Evolutionary conservation across 1,140 invertebrate species (phyloP).

Genomic region (Sycophila sp.): DNA sequence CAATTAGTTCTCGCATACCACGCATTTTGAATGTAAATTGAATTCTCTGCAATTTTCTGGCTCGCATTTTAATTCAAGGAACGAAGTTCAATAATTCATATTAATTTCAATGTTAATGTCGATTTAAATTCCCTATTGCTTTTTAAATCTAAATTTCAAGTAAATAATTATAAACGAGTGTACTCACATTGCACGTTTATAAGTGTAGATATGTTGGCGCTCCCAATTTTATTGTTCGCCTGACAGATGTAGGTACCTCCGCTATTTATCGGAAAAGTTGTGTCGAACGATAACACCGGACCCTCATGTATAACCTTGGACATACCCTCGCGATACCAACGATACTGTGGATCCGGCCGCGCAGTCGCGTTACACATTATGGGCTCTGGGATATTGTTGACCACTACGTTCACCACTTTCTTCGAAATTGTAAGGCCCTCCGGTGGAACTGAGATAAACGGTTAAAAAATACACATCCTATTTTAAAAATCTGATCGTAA

Average conservation of each 20-base stretch:
- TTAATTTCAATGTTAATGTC: too few relatives aligned
- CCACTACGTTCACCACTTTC: conserved; percentile 77
- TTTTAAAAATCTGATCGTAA: background rate
- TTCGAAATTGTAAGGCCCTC: conserved; percentile 83
- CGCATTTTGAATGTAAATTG: too few relatives aligned
- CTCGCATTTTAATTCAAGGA: too few relatives aligned
- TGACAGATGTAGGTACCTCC: conserved; percentile 80
- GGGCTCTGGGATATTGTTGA: conserved; percentile 78
- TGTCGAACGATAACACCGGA: conserved; percentile 69
- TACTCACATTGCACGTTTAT: conserved; percentile 86
- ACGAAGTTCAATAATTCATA: too few relatives aligned
- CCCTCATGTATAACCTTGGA: conserved; percentile 66
- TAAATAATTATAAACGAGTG: too few relatives aligned
- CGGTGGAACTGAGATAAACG: conserved; percentile 78
- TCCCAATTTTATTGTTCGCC: conserved; percentile 81
- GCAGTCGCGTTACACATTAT: conserved; percentile 81
- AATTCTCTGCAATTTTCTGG: too few relatives aligned
- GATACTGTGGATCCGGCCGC: conserved; percentile 75
- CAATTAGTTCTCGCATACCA: too few relatives aligned
- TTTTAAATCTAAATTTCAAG: too few relatives aligned
- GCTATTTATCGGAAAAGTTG: conserved; percentile 70
- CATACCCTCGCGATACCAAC: conserved; percentile 72
- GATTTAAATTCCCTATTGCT: too few relatives aligned
- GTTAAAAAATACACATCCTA: too few relatives aligned
- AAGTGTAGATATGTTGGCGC: conserved; percentile 70